Conservation (phyloP, 1,140 invertebrate genomes). For the Kradibia gibbosae region DNA sequence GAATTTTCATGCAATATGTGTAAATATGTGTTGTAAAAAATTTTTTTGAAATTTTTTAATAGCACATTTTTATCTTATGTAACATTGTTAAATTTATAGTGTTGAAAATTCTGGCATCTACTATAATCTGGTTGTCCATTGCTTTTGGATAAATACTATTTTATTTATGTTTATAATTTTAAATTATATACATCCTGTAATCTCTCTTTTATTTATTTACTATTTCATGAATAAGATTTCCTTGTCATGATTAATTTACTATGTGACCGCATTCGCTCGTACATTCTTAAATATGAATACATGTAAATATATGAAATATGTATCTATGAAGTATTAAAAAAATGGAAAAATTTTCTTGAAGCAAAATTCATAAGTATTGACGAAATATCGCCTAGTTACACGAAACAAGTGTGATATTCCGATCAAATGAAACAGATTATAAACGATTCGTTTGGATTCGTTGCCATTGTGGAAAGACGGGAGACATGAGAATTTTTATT, state of each 20-base stretch:
- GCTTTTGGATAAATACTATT: conserved; percentile 17
- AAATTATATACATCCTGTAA: conserved; percentile 43
- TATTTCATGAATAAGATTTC: background rate
- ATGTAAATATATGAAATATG: background rate
- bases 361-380: conserved; percentile 57
- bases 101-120: conserved; percentile 36
- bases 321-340: conserved; percentile 1
- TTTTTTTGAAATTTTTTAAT: background rate
- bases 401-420: conserved; percentile 61
- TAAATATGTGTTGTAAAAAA: conserved; percentile 33
- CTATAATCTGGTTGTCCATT: conserved; percentile 38
- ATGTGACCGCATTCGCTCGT: conserved; percentile 25
- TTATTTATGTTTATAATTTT: conserved; percentile 15
- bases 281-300: background rate
- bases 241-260: conserved; percentile 46
- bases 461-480: conserved; percentile 71
- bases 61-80: conserved; percentile 8
- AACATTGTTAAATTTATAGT: conserved; percentile 32
- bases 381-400: conserved; percentile 56
- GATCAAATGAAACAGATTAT: conserved; percentile 32
- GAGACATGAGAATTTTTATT: conserved; percentile 72
- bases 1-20: conserved; percentile 39
- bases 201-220: conserved; percentile 47
- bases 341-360: conserved; percentile 48
- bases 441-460: conserved; percentile 65